phyloP scores from a whole-genome alignment of 2,113 vertebrate genomes.

The Orycteropus afer region DNA sequence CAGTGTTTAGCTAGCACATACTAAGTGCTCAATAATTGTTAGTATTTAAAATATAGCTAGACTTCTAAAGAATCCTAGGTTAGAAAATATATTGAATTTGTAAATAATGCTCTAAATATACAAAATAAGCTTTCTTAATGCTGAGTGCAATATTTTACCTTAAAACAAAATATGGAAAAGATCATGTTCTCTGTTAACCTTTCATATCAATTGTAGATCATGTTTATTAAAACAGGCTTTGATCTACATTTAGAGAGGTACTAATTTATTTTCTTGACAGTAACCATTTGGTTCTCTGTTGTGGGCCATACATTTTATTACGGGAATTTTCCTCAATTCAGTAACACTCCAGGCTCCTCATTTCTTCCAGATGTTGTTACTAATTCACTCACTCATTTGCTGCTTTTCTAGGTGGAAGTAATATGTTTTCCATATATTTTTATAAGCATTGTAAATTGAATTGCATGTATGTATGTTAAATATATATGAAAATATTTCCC shows the following conservation, averaged over 20 bases:
- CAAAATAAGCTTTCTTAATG: neutral
- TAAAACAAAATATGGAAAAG: neutral
- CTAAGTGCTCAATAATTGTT: neutral
- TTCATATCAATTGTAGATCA: neutral
- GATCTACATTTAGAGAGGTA: neutral
- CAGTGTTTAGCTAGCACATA: neutral
- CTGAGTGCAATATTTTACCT: neutral
- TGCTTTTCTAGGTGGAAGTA: neutral
- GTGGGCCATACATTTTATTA: neutral
- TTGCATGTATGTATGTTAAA: neutral
- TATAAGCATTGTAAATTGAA: constrained; percentile 8
- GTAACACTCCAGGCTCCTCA: neutral
- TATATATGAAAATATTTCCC: neutral
- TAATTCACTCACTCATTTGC: neutral
- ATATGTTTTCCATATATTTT: constrained; percentile 15
- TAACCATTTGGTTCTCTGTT: neutral
- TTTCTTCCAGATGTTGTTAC: neutral
- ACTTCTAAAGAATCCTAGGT: neutral
- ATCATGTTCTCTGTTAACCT: neutral
- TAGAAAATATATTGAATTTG: neutral
- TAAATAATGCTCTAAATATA: neutral
- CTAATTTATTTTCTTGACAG: neutral
- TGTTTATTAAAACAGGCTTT: neutral
- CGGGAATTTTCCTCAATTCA: neutral
- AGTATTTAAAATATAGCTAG: neutral